Base-by-base conservation (phyloP, 2,888 invertebrate species). In the Oligia fasciuncula region DNA sequence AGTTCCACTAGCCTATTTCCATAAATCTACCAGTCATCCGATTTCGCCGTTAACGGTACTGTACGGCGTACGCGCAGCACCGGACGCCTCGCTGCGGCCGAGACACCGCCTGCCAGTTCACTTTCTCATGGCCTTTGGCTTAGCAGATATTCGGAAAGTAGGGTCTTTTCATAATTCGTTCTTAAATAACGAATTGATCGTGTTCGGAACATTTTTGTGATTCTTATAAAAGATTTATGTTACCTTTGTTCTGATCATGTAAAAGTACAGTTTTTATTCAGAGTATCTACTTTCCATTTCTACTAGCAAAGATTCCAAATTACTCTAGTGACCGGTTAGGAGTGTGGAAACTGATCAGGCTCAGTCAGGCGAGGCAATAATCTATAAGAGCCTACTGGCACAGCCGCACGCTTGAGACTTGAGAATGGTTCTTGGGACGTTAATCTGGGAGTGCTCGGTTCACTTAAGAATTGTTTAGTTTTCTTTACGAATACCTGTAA, bases 11-110 rank as follows among this genome's bases (percentile, higher is more conserved):
- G 92, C 95, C 95, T 89, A 92, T 95, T 94, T 95, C 90, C 93
- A 92, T 92, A 92, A 92, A 92, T 92, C 92, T 88, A 92, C 92
- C 89, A 92, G 93, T 92, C 93, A 93, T 93, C 91, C 90, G 94
- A 94, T 95, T 95, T 95, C 95, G 94, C 95, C 87, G 93, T 81
- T 96, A 96, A 96, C 96, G 96, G 96, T 95, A 95, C 91, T 83
- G 79, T 84, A n/a, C n/a, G n/a, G n/a, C n/a, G n/a, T n/a, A 43
- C 73, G 66, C 84, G 79, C 66, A 77, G 81, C 79, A 81, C 68
- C 84, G 72, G 82, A 83, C 82, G 83, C 80, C 74, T 80, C 86
- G 79, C 77, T 79, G 83, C 87, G 86, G 85, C 84, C 68, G 65
- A 60, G 69, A 49, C 74, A 70, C 69, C 75, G 62, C 76, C 72